Evolutionary conservation across 2,113 vertebrate species (phyloP), one percentile per base, ranked within the genome.

Genomic region (Platycercus adscitus): DNA sequence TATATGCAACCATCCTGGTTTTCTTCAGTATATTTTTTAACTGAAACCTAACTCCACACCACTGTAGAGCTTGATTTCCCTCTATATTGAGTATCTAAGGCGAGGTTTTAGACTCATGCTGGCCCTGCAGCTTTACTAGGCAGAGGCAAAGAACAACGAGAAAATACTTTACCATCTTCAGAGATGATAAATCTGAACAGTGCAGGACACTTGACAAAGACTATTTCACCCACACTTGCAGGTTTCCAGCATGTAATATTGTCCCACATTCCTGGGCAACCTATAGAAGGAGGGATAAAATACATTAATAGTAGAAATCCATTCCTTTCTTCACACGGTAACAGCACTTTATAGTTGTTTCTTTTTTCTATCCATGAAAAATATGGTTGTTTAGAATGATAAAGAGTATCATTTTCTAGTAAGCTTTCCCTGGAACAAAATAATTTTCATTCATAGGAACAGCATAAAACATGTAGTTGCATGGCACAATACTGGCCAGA

Each of bases 241-340:
- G 98, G 98, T 97, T 99, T 98, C 99, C 99, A 99, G 86, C 99
- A 99, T 0, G 99, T 99, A 92, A 99, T 98, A 49, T 99, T 99
- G 92, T 99, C 99, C 99, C 99, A 99, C 98, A 99, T 98, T 97
- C 99, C 99, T 0, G 98, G 98, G 91, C 99, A 99, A 37, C 96
- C 99, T 99, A 82, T 1, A 52, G 56, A 52, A 80, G 8, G 4
- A 82, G 8, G 6, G 35, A 87, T 18, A 75, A 84, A 80, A 68
- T 3, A 43, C 1, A 1, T 93, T 11, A 81, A 14, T 44, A 35
- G 11, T 63, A 7, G 25, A 80, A 61, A 90, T 44, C 6, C 8
- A 44, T 25, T 53, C 13, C 17, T 78, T 66, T 63, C 23, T 39
- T 52, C 28, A 21, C 16, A 2, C 6, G 19, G 11, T 13, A 75